Percentiles rank a stretch among this genome's conserved stretches.
phyloP scores from a whole-genome alignment of 2,797 vertebrate genomes.

The Stomatorhinus walkeri region DNA sequence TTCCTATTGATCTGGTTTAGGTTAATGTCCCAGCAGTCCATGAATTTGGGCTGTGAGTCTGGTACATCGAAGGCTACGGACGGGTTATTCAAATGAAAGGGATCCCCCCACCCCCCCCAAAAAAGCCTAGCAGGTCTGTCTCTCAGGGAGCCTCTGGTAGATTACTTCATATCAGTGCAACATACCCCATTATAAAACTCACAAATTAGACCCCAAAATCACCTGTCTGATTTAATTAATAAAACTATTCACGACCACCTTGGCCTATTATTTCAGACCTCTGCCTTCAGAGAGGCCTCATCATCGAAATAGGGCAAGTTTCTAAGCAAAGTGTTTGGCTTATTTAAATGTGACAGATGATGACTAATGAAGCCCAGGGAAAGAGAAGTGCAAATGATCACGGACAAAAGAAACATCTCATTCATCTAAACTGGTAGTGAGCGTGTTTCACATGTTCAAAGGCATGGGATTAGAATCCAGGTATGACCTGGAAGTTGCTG shows the following conservation, averaged over 20 bases:
- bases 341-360: constrained; percentile 57
- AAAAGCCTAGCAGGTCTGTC: not conserved
- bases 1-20: constrained; percentile 16
- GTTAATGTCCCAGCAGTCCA: constrained; percentile 9
- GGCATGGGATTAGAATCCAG: constrained; percentile 33
- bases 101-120: not conserved
- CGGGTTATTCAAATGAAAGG: not conserved
- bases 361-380: constrained; percentile 44
- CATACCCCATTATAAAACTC: constrained; percentile 49
- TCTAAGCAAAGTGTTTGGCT: constrained; percentile 41
- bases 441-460: constrained; percentile 27
- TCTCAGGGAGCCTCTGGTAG: not conserved
- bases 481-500: constrained; percentile 32
- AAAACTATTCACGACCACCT: constrained; percentile 35
- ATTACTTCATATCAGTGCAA: constrained; percentile 38
- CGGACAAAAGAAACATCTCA: constrained; percentile 43
- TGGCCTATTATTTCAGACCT: constrained; percentile 43
- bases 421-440: constrained; percentile 44
- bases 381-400: constrained; percentile 44
- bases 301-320: constrained; percentile 53
- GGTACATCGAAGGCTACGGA: not conserved
- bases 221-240: constrained; percentile 64
- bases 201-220: constrained; percentile 52
- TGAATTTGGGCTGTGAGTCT: not conserved
- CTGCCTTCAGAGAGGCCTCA: constrained; percentile 53